Percentiles rank a stretch among this genome's conserved stretches.
phyloP scores from a whole-genome alignment of 2,888 invertebrate species.

The Shargacucullia verbasci region DNA sequence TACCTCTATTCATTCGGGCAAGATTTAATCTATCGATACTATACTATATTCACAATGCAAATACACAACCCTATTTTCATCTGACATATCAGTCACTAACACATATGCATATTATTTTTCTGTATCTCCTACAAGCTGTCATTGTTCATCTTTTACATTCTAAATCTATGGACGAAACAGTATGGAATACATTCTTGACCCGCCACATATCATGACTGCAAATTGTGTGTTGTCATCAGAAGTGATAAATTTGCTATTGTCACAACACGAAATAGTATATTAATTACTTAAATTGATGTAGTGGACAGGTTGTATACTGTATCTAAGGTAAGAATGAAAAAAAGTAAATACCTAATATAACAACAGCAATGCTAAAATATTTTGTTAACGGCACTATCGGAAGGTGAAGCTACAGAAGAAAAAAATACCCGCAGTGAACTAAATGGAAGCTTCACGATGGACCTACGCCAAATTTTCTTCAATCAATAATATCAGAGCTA shows the following conservation, averaged over 20 bases:
- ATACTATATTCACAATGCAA: too few relatives aligned
- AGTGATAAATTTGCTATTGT: slow-evolving; percentile 25
- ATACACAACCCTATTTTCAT: too few relatives aligned
- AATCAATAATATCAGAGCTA: slow-evolving; percentile 9
- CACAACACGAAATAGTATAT: neutral
- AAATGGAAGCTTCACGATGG: slow-evolving; percentile 1
- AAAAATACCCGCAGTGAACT: slow-evolving; percentile 10
- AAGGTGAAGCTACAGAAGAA: slow-evolving; percentile 3
- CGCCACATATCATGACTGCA: slow-evolving; percentile 1
- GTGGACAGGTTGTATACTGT: too few relatives aligned
- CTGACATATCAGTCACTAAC: too few relatives aligned
- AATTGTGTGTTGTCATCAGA: slow-evolving; percentile 13
- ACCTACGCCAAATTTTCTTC: slow-evolving; percentile 16
- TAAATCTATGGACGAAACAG: too few relatives aligned
- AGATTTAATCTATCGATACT: too few relatives aligned
- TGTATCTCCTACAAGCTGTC: too few relatives aligned
- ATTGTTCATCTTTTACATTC: too few relatives aligned
- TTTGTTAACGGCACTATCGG: slow-evolving; percentile 1
- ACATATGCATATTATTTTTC: too few relatives aligned
- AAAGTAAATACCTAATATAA: too few relatives aligned
- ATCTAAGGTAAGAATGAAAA: too few relatives aligned
- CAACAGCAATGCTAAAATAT: slow-evolving; percentile 9
- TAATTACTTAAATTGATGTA: neutral
- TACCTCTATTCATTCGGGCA: too few relatives aligned
- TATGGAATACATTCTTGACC: slow-evolving; percentile 10